Evolutionary conservation across 2,888 invertebrate genomes (phyloP).

Genomic region (Torymus aiolomorphi): DNA sequence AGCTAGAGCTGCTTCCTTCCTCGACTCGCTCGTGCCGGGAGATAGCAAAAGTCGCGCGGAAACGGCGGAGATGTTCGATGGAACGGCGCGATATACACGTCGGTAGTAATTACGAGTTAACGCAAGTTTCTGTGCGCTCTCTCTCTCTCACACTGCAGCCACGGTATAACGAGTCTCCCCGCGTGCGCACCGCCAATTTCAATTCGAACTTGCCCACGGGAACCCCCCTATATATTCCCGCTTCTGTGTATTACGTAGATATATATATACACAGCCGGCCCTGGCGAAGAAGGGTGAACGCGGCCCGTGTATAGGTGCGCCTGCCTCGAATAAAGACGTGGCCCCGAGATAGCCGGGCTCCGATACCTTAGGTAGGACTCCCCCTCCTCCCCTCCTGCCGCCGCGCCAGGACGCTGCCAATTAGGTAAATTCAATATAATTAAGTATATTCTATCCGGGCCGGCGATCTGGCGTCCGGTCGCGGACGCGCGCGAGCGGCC

Average conservation of each 20-base stretch:
- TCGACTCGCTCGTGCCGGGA: background rate
- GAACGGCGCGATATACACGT: slow-evolving; percentile 47
- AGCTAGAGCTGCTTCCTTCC: background rate
- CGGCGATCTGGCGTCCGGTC: slow-evolving; percentile 47
- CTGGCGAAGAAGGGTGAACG: background rate
- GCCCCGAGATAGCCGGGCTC: slow-evolving; percentile 47
- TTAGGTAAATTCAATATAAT: slow-evolving; percentile 69
- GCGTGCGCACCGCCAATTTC: slow-evolving; percentile 58
- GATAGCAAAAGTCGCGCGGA: slow-evolving; percentile 7
- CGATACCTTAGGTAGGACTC: slow-evolving; percentile 49
- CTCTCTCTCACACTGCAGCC: too few species aligned
- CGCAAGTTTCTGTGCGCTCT: slow-evolving; percentile 37
- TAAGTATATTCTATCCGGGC: slow-evolving; percentile 64
- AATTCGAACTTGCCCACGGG: slow-evolving; percentile 59
- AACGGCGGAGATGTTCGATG: slow-evolving; percentile 47
- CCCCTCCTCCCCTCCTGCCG: background rate
- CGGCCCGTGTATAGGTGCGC: background rate
- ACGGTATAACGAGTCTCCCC: slow-evolving; percentile 34
- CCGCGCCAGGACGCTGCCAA: slow-evolving; percentile 57
- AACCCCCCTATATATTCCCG: background rate
- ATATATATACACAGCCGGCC: background rate
- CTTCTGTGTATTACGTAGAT: background rate
- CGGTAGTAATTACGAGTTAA: slow-evolving; percentile 58
- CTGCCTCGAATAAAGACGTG: slow-evolving; percentile 61
- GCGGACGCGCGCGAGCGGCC: background rate